Evolutionary conservation across 2,113 vertebrate species (phyloP).

Genomic region (Campylomormyrus numenius): DNA sequence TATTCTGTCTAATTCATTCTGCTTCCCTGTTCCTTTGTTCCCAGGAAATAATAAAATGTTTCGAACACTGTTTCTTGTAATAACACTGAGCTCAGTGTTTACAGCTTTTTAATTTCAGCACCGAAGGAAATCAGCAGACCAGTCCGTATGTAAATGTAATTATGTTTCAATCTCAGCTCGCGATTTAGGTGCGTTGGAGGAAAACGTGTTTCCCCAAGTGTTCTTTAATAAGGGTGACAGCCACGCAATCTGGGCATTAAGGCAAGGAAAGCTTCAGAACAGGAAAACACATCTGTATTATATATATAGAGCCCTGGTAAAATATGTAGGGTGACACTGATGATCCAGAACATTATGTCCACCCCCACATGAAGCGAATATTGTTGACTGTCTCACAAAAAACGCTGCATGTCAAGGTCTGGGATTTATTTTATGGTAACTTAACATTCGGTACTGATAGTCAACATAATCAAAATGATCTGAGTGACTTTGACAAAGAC

Average conservation of each 20-base stretch:
- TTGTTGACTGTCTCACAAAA: background rate
- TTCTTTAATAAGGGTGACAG: constrained; percentile 46
- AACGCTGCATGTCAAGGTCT: background rate
- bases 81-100: constrained; percentile 52
- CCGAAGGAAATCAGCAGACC: constrained; percentile 29
- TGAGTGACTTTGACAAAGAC: background rate
- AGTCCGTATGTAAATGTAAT: constrained; percentile 55
- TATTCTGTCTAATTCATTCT: constrained; percentile 54
- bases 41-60: constrained; percentile 45
- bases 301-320: background rate
- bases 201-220: constrained; percentile 14
- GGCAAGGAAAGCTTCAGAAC: constrained; percentile 35
- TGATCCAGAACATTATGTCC: background rate
- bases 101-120: constrained; percentile 45
- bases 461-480: background rate
- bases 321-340: background rate
- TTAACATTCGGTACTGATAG: background rate
- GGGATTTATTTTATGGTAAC: background rate
- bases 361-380: background rate
- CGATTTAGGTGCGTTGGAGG: constrained; percentile 28
- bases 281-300: constrained; percentile 24
- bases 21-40: constrained; percentile 46
- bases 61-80: constrained; percentile 44
- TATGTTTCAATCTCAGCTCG: constrained; percentile 43
- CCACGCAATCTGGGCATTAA: constrained; percentile 31